These are phyloP conservation scores for Polypedilum vanderplanki DNA, from an alignment of 1,140 invertebrate genomes.

Conservation along the genomic window DNA sequence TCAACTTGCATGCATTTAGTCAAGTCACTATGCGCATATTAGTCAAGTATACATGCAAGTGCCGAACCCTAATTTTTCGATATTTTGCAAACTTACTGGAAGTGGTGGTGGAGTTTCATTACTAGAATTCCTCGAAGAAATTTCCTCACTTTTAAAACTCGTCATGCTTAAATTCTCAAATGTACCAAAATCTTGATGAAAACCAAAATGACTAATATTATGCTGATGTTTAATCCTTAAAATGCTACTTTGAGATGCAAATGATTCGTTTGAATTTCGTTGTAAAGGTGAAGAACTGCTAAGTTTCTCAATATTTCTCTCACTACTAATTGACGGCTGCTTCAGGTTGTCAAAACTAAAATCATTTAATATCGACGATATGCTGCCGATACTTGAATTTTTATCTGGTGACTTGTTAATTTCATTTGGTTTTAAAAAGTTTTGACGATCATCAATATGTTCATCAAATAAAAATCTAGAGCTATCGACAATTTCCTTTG, in stretches of 20 bases:
- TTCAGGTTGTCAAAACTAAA: too few species aligned
- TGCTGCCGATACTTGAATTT: conserved; percentile 1
- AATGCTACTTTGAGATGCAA: not conserved
- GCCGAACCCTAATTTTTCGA: too few species aligned
- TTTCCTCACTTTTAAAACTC: not conserved
- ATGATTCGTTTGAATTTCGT: not conserved
- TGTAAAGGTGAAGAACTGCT: too few species aligned
- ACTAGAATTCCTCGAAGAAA: not conserved
- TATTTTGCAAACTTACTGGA: not conserved
- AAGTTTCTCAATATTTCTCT: too few species aligned
- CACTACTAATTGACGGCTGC: too few species aligned
- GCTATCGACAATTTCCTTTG: not conserved
- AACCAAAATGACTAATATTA: not conserved
- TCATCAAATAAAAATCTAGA: not conserved
- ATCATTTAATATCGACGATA: not conserved
- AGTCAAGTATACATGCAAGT: too few species aligned
- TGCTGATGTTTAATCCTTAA: not conserved
- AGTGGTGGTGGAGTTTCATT: not conserved
- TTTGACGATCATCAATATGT: not conserved
- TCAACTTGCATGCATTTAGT: too few species aligned
- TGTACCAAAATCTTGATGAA: not conserved
- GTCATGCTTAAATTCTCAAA: not conserved
- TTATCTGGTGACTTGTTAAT: not conserved
- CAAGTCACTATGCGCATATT: too few species aligned
- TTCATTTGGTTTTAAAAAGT: not conserved